Conservation (phyloP, 2,797 vertebrate genomes). For the Hydrolagus colliei region DNA sequence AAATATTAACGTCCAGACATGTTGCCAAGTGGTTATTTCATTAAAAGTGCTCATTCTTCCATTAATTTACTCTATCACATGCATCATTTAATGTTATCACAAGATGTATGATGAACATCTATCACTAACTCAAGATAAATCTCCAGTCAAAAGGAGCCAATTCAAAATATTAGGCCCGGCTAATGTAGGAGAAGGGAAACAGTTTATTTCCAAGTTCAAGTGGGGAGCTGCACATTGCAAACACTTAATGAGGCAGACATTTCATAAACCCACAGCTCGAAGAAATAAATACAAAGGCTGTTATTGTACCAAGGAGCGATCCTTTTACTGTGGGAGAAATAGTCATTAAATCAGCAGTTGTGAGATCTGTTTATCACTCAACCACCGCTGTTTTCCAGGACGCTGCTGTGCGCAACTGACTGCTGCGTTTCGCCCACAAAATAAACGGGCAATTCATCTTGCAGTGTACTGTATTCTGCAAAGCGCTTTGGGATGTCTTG, state of each 20-base stretch:
- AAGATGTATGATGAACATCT: neutral
- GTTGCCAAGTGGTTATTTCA: neutral
- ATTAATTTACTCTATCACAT: neutral
- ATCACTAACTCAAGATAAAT: neutral
- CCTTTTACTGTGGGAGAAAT: too few species aligned
- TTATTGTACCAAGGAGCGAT: too few species aligned
- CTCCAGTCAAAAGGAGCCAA: neutral
- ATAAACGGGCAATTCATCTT: too few species aligned
- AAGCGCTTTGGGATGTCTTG: too few species aligned
- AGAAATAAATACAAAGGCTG: neutral
- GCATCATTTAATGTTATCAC: constrained; percentile 6
- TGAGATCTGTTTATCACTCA: too few species aligned
- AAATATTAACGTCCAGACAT: neutral
- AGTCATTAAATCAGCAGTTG: too few species aligned
- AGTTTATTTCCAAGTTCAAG: neutral
- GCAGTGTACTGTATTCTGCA: too few species aligned
- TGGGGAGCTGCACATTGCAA: neutral
- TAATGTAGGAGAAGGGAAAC: neutral
- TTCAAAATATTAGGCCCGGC: neutral
- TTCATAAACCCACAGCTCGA: neutral
- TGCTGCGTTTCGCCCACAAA: too few species aligned
- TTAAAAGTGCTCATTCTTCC: neutral
- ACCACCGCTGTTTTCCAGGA: too few species aligned
- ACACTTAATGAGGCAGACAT: neutral
- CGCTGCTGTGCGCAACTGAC: too few species aligned